Base-by-base conservation (phyloP, 2,113 vertebrate genomes). In the Columbina picui region DNA sequence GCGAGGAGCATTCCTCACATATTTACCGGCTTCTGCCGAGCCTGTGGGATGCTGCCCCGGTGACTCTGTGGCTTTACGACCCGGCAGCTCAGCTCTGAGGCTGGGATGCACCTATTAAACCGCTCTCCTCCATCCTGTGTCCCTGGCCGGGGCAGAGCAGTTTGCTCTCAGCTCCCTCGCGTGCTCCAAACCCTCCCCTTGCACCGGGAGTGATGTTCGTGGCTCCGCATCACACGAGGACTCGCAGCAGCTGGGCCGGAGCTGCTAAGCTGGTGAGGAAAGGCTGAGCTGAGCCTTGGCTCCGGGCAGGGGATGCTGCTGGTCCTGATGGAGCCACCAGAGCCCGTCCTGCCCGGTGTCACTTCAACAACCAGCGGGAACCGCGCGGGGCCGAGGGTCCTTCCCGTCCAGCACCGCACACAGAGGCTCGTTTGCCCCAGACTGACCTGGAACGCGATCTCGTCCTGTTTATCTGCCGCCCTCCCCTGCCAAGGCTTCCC, bases 1-100 rank as follows among this genome's bases (percentile, higher is more conserved):
- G 90, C 95, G 21, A 53, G 3, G 47, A 96, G 65, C 93, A 96
- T 97, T 95, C 95, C 95, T 82, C 34, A 8, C 90, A 94, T 96
- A 95, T 78, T 81, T 95, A 84, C 67, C 5, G 32, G 88, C 90
- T 89, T 19, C 81, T 6, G 49, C 23, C 15, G 47, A 87, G 84
- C 93, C 92, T 67, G 38, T 12, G 89, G 34, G 92, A 67, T 20
- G 74, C 87, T 56, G 82, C 95, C 43, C 78, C 55, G 27, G 64
- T 55, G 80, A 50, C 71, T 86, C 55, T 20, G 2, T 0, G 43
- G 32, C 19, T 91, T 57, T n/a, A 11, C 7, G 3, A 5, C 8
- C 79, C 63, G 6, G 57, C 78, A 9, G 94, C 85, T 64, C 36
- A 2, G 60, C 65, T 19, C 43, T 7, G n/a, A 22, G 68, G 38